phyloP scores from a whole-genome alignment of 2,113 vertebrate genomes.

The Melanotaenia duboulayi region DNA sequence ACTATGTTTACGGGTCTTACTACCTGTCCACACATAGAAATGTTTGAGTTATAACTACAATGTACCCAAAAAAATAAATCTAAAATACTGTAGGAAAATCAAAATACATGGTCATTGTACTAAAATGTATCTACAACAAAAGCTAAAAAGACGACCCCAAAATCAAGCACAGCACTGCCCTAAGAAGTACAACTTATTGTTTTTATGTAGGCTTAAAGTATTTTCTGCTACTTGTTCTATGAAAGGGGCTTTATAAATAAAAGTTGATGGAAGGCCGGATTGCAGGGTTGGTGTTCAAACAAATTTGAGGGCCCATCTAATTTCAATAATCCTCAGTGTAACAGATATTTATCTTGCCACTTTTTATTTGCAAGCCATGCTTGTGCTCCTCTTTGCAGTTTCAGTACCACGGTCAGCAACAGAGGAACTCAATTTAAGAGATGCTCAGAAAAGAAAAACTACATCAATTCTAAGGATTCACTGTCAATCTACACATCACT shows the following conservation, averaged over 20 bases:
- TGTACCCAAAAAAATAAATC: background rate
- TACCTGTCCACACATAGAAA: background rate
- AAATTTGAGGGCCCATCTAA: background rate
- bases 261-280: no score
- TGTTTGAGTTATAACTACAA: background rate
- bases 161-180: no score
- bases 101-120: no score
- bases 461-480: background rate
- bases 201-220: no score
- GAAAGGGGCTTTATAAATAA: no score
- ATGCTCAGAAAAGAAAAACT: background rate
- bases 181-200: background rate
- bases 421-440: background rate
- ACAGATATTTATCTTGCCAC: background rate
- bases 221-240: no score
- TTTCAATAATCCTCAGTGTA: background rate
- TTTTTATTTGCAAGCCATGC: conserved; percentile 6
- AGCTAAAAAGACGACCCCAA: background rate
- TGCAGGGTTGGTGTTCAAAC: background rate
- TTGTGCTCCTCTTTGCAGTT: background rate
- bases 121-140: background rate
- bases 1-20: no score
- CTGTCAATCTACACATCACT: background rate
- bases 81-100: background rate
- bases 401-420: conserved; percentile 64